Evolutionary conservation across 2,797 vertebrate species (phyloP), one percentile per base, ranked within the genome.

Genomic region (Serranus cabrilla): DNA sequence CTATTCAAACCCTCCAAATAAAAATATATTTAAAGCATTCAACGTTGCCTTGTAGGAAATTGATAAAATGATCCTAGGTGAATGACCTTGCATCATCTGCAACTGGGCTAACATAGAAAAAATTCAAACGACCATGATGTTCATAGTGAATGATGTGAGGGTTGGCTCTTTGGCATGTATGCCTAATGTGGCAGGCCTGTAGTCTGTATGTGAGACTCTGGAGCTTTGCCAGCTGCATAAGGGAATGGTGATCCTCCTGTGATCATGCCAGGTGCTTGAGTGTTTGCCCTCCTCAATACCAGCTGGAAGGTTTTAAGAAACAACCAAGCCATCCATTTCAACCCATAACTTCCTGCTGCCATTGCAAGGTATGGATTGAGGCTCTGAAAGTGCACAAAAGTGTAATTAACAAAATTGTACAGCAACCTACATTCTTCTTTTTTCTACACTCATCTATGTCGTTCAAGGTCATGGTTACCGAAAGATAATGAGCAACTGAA

Each of bases 301-400:
- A 83, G 56, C 78, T 78, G 72, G 58, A 47, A 67, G 50, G 42
- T n/a, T 68, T 81, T n/a, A 76, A 78, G n/a, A 69, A 73, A 69
- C 70, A 70, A 21, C 56, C 8, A 1, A 18, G 65, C 58, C 51
- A 75, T 77, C 77, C 16, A 39, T 34, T 50, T 57, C 47, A 76
- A 80, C 17, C 25, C 52, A 54, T 58, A 51, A 17, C 18, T 63
- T 39, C 61, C 62, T 62, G 18, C 40, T 73, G 50, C 18, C 8
- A 57, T 12, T 20, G 17, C 7, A 4, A 63, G 31, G n/a, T 11
- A 51, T 49, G n/a, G 2, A 1, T 40, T 52, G 3, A 47, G 9
- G 23, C 14, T 7, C 16, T 5, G 34, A 50, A 63, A 71, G n/a
- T 7, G 64, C 10, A 50, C 5, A 42, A 43, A 39, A 64, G 50